Conservation (phyloP, 1,140 invertebrate genomes). For the Trigoniulus corallinus region DNA sequence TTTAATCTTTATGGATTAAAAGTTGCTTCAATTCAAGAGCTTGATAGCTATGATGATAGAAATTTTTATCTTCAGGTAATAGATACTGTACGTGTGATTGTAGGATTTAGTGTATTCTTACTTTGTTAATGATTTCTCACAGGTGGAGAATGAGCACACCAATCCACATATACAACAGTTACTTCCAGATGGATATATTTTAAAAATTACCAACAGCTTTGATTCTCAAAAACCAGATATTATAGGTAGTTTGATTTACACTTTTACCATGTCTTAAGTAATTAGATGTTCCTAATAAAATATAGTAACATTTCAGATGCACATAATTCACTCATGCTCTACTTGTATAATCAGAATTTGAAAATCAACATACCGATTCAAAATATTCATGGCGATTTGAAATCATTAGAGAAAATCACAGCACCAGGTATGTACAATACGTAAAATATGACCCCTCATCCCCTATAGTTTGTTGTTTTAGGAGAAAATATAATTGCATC, state of each 20-base stretch:
- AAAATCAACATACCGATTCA: neutral
- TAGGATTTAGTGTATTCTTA: too few species aligned
- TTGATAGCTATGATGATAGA: neutral
- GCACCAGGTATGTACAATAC: too few species aligned
- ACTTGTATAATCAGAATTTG: neutral
- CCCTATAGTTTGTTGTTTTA: neutral
- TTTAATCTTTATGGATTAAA: neutral
- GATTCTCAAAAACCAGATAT: neutral
- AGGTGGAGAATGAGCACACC: neutral
- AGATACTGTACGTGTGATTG: neutral
- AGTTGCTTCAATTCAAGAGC: neutral
- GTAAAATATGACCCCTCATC: too few species aligned
- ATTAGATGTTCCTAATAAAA: neutral
- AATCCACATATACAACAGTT: neutral
- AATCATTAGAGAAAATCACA: neutral
- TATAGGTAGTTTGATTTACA: neutral
- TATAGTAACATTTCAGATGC: neutral
- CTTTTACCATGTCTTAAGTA: neutral
- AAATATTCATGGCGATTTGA: neutral
- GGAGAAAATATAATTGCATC: neutral
- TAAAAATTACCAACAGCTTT: neutral
- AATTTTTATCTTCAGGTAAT: neutral
- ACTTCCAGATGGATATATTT: neutral
- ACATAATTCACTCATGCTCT: neutral
- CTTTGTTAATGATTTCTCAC: neutral